Evolutionary conservation across 2,797 vertebrate genomes (phyloP).

Genomic region (Acanthiza pusilla): DNA sequence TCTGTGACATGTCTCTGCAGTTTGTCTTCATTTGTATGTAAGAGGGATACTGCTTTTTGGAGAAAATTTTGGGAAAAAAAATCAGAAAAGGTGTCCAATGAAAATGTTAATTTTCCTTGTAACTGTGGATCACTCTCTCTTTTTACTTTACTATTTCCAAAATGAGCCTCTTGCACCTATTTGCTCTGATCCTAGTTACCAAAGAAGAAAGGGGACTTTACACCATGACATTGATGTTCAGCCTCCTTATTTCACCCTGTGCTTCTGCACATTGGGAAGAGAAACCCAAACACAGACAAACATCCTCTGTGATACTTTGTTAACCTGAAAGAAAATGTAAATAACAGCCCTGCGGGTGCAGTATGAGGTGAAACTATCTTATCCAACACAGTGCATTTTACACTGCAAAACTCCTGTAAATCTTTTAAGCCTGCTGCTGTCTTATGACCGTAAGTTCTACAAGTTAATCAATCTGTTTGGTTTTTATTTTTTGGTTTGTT

Average conservation of each 20-base stretch:
- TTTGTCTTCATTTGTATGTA: background rate
- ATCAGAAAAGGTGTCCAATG: rapidly evolving
- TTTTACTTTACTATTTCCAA: background rate
- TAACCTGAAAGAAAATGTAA: background rate
- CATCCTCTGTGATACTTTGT: background rate
- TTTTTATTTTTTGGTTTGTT: background rate
- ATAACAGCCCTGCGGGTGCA: background rate
- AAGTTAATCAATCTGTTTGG: background rate
- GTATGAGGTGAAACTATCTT: background rate
- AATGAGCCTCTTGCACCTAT: background rate
- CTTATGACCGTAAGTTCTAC: background rate
- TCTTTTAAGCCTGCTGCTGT: background rate
- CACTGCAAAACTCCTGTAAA: background rate
- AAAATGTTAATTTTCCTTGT: background rate
- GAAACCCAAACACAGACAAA: background rate
- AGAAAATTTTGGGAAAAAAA: background rate
- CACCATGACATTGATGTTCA: background rate
- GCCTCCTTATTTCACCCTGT: background rate
- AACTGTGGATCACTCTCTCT: background rate
- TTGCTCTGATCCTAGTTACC: background rate
- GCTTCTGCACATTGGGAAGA: background rate
- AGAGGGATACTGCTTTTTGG: background rate
- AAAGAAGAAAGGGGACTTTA: background rate
- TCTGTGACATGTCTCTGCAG: background rate
- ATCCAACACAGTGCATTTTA: background rate